Evolutionary conservation across 2,113 vertebrate genomes (phyloP), one percentile per base, ranked within the genome.

Genomic region (Nyctereutes procyonoides): DNA sequence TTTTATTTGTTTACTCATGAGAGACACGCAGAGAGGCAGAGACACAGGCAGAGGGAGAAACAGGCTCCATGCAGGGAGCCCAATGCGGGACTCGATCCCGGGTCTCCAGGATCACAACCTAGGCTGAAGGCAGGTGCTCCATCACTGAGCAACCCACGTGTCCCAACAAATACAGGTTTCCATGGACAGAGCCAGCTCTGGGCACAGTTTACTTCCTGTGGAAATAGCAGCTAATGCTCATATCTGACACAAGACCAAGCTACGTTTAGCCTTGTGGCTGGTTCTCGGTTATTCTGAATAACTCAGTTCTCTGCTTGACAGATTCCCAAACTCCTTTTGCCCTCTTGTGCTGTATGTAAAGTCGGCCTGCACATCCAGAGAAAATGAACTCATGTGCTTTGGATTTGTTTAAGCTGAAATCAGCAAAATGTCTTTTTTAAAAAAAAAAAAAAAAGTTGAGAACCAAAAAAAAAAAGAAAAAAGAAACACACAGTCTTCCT

Each of bases 341-440:
- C 86, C 87, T 96, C 93, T 96, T 48, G 74, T 76, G 53, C 48
- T 69, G 15, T 14, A 8, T 11, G 30, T 26, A 67, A 85, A 94
- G 62, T 14, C 83, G 83, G 53, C 48, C 79, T 63, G 32, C 83
- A 65, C 53, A 77, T 12, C 43, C 81, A 77, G n/a, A 71, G 51
- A 93, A 93, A 93, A 95, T 20, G n/a, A 82, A 32, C 67, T 69
- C 20, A 7, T 9, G 22, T 55, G 24, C 69, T 84, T 91, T 71
- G 89, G 9, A 71, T 74, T 71, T 77, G 60, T 89, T 85, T 48
- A 96, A 24, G 77, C 89, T 92, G 62, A 69, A 91, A 69, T 88
- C 63, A 96, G 71, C 87, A 96, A 91, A 97, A 96, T n/a, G 30
- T 1, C 19, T 48, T 51, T 69, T 56, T 35, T 38, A n/a, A n/a